Percentiles rank a stretch among this genome's conserved stretches.
Evolutionary conservation across 2,113 vertebrate genomes (phyloP).

Genomic region (Melanotaenia duboulayi): DNA sequence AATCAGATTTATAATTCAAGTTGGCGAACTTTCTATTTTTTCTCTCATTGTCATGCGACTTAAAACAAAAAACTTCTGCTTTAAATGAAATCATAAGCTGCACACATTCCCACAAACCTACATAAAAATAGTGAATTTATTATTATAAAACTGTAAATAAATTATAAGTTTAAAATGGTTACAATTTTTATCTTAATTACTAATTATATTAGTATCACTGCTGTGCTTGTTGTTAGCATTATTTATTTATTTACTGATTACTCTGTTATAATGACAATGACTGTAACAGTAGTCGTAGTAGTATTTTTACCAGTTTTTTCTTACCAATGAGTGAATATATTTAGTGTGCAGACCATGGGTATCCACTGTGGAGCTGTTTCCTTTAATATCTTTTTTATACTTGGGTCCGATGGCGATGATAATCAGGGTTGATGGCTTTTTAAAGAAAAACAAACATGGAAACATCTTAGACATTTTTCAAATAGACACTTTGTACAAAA

Average conservation of each 20-base stretch:
- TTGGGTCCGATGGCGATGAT: conserved; percentile 94
- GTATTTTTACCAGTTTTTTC: conserved; percentile 24
- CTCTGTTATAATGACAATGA: no score
- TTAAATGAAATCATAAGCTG: no score
- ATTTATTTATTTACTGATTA: no score
- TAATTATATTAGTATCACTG: no score
- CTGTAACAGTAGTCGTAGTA: no score
- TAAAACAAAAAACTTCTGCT: no score
- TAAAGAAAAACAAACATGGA: neutral
- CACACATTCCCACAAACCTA: no score
- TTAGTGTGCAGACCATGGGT: conserved; percentile 89
- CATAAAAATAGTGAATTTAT: no score
- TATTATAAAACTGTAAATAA: no score
- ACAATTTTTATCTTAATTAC: no score
- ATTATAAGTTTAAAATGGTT: no score
- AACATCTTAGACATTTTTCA: neutral
- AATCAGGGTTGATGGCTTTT: conserved; percentile 90
- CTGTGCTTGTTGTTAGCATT: no score
- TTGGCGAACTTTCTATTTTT: neutral
- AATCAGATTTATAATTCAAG: neutral
- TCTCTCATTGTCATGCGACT: neutral
- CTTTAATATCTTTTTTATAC: conserved; percentile 92
- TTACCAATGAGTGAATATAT: conserved; percentile 93
- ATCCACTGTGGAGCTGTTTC: conserved; percentile 83
- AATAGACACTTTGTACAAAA: neutral